Evolutionary conservation across 2,113 vertebrate species (phyloP), one percentile per base, ranked within the genome.

Genomic region (Neotoma lepida): DNA sequence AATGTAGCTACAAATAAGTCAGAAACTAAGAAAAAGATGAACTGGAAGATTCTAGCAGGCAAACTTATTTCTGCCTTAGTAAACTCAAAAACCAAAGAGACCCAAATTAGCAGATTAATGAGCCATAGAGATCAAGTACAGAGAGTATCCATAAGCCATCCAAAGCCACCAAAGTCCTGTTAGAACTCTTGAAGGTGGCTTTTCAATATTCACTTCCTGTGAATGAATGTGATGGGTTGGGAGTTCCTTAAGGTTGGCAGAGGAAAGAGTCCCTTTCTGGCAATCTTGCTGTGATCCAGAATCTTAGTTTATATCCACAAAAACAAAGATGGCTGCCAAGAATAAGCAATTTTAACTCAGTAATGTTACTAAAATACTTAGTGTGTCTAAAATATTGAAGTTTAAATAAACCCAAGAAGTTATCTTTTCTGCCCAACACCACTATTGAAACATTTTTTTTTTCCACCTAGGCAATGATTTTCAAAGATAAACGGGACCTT

Each of bases 1-100:
- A 84, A 88, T 30, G 22, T 10, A 85, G 30, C 0, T 49, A 39
- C 14, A 74, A 84, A 89, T 44, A 33, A 93, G 39, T 56, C 22
- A 51, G 68, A 90, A 95, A 51, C 12, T 64, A 74, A 85, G 74
- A 22, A n/a, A 64, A 80, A 82, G 14, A 51, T 51, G 51, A 92
- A 41, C 20, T 92, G 22, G 6, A 64, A 78, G 88, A 66, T 24
- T 61, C 78, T 80, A 22, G 24, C 33, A 14, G 10, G 88, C 17
- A 54, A 14, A 88, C 20, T 41, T 76, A 71, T 35, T 35, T 39
- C 58, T 88, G 20, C 9, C 6, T 73, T 96, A 46, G n/a, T 41
- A 96, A 94, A 61, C 15, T 24, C 24, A 93, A 41, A 92, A 94
- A 63, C 8, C 18, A 85, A 91, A 88, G 33, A 30, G 14, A 73